phyloP scores from a whole-genome alignment of 2,113 vertebrate genomes.

The Paramormyrops kingsleyae region DNA sequence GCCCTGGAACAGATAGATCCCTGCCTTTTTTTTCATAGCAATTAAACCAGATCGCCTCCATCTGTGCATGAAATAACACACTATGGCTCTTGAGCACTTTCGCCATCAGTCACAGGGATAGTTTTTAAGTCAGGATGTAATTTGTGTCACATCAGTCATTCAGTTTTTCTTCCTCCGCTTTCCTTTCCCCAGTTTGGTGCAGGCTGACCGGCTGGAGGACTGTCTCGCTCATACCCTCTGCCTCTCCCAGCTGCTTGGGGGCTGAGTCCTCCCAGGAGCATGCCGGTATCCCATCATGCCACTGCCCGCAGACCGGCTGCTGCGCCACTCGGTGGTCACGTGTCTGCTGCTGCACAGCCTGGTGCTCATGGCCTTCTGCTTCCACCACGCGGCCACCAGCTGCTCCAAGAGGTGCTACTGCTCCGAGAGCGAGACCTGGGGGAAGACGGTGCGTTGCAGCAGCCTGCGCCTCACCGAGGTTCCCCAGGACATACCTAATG shows the following conservation, averaged over 20 bases:
- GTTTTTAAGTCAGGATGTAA: neutral
- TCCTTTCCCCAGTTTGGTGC: slow-evolving; percentile 26
- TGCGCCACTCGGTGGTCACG: slow-evolving; percentile 63
- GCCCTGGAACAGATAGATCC: slow-evolving; percentile 30
- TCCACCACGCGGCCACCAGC: slow-evolving; percentile 56
- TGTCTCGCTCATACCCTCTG: slow-evolving; percentile 36
- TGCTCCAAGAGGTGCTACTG: slow-evolving; percentile 82
- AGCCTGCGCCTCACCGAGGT: slow-evolving; percentile 75
- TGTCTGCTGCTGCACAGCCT: slow-evolving; percentile 74
- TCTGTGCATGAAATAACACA: slow-evolving; percentile 38
- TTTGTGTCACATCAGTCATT: neutral
- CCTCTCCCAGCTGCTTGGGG: slow-evolving; percentile 30
- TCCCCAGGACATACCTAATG: slow-evolving; percentile 84
- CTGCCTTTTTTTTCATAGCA: slow-evolving; percentile 35
- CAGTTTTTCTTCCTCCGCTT: neutral
- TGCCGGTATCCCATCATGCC: slow-evolving; percentile 54
- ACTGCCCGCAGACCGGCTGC: slow-evolving; percentile 51
- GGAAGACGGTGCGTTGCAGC: slow-evolving; percentile 89
- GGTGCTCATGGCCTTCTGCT: slow-evolving; percentile 74
- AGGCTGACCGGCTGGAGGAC: slow-evolving; percentile 42
- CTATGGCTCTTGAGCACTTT: slow-evolving; percentile 25
- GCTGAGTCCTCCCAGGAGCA: slow-evolving; percentile 43
- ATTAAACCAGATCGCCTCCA: slow-evolving; percentile 36
- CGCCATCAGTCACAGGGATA: slow-evolving; percentile 26
- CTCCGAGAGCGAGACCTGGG: slow-evolving; percentile 71